Base-by-base conservation (phyloP, 2,113 vertebrate genomes). In the Sylvilagus bachmani region DNA sequence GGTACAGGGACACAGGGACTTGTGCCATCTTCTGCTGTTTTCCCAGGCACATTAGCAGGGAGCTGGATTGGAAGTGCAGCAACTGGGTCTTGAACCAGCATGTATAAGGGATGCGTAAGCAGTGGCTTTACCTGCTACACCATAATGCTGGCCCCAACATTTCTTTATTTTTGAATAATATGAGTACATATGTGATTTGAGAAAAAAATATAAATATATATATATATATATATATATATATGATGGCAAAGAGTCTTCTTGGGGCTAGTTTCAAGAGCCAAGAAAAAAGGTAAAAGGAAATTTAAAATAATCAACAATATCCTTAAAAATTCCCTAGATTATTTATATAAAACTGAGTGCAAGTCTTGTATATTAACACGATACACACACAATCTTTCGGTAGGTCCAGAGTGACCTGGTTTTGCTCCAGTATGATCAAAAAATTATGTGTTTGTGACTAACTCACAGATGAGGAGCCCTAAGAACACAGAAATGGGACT, bases 231-330 rank as follows among this genome's bases (percentile, higher is more conserved):
- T 58, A n/a, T 51, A 6, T 27, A 51, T 73, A 24, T 11, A 62
- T n/a, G 74, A 86, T 14, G 24, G 4, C 3, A 36, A 89, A 67
- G 0, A 51, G 6, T 85, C 33, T 74, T 86, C 12, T 44, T 33
- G 49, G 6, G 13, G 9, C 67, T 77, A 62, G 11, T 74, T 69
- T 82, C 58, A 24, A 83, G 16, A 93, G 10, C 5, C 25, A 38
- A 25, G 77, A 33, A 79, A 44, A 24, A 6, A 29, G 21, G 6
- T 67, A 71, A 73, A 31, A 7, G 49, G 82, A 93, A 78, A 82
- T 88, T 92, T 91, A 25, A 58, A 93, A 38, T 44, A 75, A 85
- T 69, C 8, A 82, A 96, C 95, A 51, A 22, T 74, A 51, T 33
- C n/a, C 1, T 58, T 84, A 24, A 89, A 94, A 81, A 22, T 85